Evolutionary conservation across 2,797 vertebrate genomes (phyloP), one percentile per base, ranked within the genome.

Genomic region (Oryzias dopingdopingensis): DNA sequence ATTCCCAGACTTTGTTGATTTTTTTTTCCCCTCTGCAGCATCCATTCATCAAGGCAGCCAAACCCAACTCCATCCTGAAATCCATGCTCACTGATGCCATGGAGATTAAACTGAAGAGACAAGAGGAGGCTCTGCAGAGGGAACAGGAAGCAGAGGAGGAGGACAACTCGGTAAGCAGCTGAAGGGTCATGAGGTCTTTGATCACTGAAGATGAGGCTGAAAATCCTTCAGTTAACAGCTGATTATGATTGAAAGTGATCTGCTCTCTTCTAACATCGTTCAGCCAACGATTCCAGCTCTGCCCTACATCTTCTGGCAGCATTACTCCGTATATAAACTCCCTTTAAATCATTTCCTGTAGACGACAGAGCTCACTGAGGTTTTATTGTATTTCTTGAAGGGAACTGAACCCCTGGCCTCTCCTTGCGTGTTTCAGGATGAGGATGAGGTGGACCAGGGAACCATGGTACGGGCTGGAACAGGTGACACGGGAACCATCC

Each of bases 61-160:
- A 96, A 82, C 91, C 95, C 69, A 94, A 81, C 47, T 92, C 92
- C n/a, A 90, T 95, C 67, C 86, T 98, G 62, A 80, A 89, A 45
- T 93, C 93, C 18, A 76, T 98, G 77, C 96, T 98, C 78, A 94
- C 92, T 0, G 96, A 98, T 42, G 92, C 95, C 48, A 96, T 97
- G 94, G 96, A 98, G 50, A 92, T 95, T 82, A 97, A 96, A 62
- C 82, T 95, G 78, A 96, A 95, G 84, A 91, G 84, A 20, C 92
- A 92, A n/a, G 93, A 93, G 54, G 94, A 91, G 75, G 91, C 87
- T 0, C 92, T 95, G 4, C 95, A 95, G 70, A 88, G 94, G 26
- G 94, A 96, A 4, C 90, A 93, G 26, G 96, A 96, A n/a, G 92
- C 92, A 15, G 95, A 97, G 0, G 95, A 98, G 0, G 95, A 97